Conservation (phyloP, 2,113 vertebrate genomes). For the Salvelinus alpinus region DNA sequence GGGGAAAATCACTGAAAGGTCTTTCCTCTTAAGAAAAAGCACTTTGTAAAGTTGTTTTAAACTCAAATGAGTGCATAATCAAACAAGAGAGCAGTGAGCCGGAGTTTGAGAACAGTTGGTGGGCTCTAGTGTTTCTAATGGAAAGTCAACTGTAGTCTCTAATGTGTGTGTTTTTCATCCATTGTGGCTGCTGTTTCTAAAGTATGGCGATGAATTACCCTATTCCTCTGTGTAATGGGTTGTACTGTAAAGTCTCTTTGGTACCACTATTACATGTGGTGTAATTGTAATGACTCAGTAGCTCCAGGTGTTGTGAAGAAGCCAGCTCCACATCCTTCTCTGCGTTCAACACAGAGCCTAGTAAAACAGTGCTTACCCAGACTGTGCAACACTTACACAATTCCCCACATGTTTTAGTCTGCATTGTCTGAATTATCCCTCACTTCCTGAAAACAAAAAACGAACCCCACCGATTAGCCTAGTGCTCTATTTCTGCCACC, state of each 20-base stretch:
- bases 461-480: not conserved
- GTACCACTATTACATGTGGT: no score
- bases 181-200: constrained; percentile 7
- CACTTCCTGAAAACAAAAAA: not conserved
- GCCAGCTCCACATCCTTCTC: not conserved
- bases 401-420: not conserved
- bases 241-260: no score
- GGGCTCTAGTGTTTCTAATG: not conserved
- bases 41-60: not conserved
- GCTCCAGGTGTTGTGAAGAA: constrained; percentile 35
- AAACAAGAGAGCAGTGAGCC: not conserved
- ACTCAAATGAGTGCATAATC: not conserved
- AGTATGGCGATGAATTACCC: not conserved
- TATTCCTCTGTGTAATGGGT: not conserved
- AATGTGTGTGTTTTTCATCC: constrained; percentile 1
- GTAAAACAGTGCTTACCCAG: constrained; percentile 9
- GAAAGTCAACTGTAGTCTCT: not conserved
- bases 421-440: not conserved
- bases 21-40: not conserved
- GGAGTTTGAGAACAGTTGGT: not conserved
- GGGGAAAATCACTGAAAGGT: not conserved
- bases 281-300: constrained; percentile 28
- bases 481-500: not conserved
- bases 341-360: not conserved
- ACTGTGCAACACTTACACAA: not conserved